Evolutionary conservation across 2,113 vertebrate genomes (phyloP), one percentile per base, ranked within the genome.

Genomic region (Rhinichthys klamathensis): DNA sequence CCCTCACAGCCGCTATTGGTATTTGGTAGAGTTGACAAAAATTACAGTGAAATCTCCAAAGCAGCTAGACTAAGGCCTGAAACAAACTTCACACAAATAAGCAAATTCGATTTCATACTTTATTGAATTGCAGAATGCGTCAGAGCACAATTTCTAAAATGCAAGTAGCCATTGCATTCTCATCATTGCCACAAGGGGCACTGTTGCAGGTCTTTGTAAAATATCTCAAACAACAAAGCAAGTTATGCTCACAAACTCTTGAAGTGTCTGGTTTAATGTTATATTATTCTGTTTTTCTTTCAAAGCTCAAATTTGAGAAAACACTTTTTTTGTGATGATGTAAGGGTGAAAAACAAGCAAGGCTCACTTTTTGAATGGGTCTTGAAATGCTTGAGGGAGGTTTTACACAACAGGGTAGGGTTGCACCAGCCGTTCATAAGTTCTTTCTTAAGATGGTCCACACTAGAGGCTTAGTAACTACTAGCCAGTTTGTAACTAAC

Each of bases 321-420:
- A 51, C 56, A 3, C 11, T 23, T 51, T 84, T 51, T 54, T 18
- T 1, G 49, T 54, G 15, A 32, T 41, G 38, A 76, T 56, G 56
- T 76, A 81, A 87, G 41, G 49, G 1, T 16, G 49, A 16, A 51
- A 84, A 84, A 81, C 73, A 67, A 56, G 70, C 73, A 60, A 77
- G 35, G 70, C 70, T 38, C 69, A 74, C 79, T 85, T 58, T 74
- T 82, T 80, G 83, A 82, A 77, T 82, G 61, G 67, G 27, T 74
- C 38, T 82, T 81, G 41, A 74, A 83, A 83, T 10, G 9, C 54
- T 15, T 25, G 65, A 56, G 54, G 65, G 67, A 65, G 73, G 75
- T 32, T 65, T 75, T 38, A 83, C 46, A 80, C 84, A 88, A 75
- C 41, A 41, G 8, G 41, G 41, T 41, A 41, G 41, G 41, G 41